These are phyloP conservation scores for Drosophila anceps DNA, from an alignment of 2,888 invertebrate species.

Conservation along the genomic window DNA sequence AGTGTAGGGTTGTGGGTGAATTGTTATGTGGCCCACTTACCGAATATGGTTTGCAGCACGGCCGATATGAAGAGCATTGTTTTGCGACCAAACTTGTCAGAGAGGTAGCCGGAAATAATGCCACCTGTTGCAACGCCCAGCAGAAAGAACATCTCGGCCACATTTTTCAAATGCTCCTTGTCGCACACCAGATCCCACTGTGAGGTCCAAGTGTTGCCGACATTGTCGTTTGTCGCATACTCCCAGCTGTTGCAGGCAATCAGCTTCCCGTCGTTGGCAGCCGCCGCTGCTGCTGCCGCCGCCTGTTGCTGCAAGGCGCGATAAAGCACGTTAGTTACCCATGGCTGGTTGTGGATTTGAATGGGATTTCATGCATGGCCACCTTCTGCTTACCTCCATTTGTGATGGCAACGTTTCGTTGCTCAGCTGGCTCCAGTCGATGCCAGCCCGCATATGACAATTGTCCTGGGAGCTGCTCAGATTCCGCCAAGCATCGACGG, in stretches of 20 bases:
- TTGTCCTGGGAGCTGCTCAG: conserved; percentile 88
- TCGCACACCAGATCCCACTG: conserved; percentile 93
- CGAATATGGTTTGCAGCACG: conserved; percentile 89
- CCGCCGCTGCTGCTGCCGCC: conserved; percentile 15
- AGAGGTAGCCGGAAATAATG: conserved; percentile 91
- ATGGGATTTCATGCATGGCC: conserved; percentile 21
- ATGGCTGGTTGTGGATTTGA: conserved; percentile 25
- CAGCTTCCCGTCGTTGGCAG: conserved; percentile 81
- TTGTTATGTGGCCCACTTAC: conserved; percentile 80
- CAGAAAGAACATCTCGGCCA: conserved; percentile 92
- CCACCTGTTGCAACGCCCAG: conserved; percentile 92
- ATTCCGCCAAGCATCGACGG: conserved; percentile 88
- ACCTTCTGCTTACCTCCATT: conserved; percentile 64
- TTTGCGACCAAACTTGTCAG: conserved; percentile 93
- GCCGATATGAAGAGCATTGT: conserved; percentile 90
- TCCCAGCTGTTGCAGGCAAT: conserved; percentile 88
- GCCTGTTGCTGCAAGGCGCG: conserved; percentile 47
- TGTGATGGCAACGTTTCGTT: conserved; percentile 56
- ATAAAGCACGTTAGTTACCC: conserved; percentile 19
- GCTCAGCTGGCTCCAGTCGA: conserved; percentile 83
- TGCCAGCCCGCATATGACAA: conserved; percentile 87
- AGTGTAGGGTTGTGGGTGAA: neutral
- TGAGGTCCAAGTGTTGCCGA: conserved; percentile 90
- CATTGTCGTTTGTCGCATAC: conserved; percentile 86
- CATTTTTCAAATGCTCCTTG: conserved; percentile 88